Evolutionary conservation across 2,113 vertebrate species (phyloP), one percentile per base, ranked within the genome.

Genomic region (Menura novaehollandiae): DNA sequence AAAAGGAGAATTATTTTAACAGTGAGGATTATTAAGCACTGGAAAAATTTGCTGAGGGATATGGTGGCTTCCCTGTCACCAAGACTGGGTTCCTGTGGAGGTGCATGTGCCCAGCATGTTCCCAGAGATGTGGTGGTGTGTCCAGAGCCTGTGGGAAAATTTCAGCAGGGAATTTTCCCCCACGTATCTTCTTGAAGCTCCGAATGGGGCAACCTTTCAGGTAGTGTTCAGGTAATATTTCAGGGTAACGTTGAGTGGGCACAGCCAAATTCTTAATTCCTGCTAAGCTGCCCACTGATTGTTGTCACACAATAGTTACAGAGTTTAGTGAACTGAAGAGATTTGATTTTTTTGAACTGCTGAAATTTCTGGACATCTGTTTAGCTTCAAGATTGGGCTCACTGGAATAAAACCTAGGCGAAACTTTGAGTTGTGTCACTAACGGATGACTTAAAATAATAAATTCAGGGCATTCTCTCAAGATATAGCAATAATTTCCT

Each of bases 381-480:
- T 85, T 35, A 43, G 6, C 52, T 64, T 67, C 69, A 68, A 44
- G 53, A 18, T 6, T 68, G 66, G 74, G 52, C 47, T 89, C 5
- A 5, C 6, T 82, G 73, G 46, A 89, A 37, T 72, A 58, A 91
- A 92, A 92, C 28, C 43, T 22, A 41, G 76, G 83, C 2, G 0
- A 89, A 95, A 82, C 76, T 84, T 88, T 41, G 66, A 11, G 7
- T 63, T 64, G 68, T 97, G 80, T 95, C 89, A 77, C 76, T 78
- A 77, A 85, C 0, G 0, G 53, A 53, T 89, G 74, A 73, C 69
- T 58, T 85, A 82, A 96, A 96, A 73, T 76, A 95, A 91, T 82
- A 58, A 95, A 94, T 82, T 53, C 62, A 58, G 53, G 60, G 60
- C 66, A 91, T 94, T 95, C 75, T 93, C 74, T 91, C 74, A 82